Percentiles rank a stretch among this genome's conserved stretches.
Evolutionary conservation across 92 coral and sea anemone species (phyloP).

Genomic region (Diadumene lineata): DNA sequence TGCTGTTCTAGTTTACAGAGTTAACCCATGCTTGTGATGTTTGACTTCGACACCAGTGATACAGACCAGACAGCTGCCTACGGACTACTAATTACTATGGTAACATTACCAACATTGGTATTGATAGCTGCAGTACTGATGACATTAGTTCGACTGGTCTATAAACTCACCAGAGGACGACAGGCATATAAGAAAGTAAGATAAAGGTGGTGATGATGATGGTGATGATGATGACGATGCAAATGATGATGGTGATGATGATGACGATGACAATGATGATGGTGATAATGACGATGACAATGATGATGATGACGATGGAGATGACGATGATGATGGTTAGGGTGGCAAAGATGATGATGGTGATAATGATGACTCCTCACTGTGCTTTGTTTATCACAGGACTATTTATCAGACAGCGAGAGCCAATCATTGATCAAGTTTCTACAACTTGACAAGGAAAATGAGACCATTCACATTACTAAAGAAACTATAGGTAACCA

Average conservation of each 20-base stretch:
- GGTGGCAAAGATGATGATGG: neutral
- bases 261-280: slow-evolving; percentile 12
- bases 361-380: neutral
- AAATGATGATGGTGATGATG: slow-evolving; percentile 1
- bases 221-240: neutral
- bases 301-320: neutral
- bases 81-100: neutral
- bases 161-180: neutral
- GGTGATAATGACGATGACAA: neutral
- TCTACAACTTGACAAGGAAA: slow-evolving; percentile 1
- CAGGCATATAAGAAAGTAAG: slow-evolving; percentile 3
- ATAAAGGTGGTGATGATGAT: neutral
- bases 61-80: too few species aligned
- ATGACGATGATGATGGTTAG: neutral
- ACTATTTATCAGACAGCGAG: neutral
- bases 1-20: too few species aligned
- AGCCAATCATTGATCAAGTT: slow-evolving; percentile 8
- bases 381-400: neutral
- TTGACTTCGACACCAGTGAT: too few species aligned
- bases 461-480: slow-evolving; percentile 17
- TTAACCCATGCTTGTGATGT: too few species aligned
- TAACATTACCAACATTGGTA: neutral
- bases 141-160: slow-evolving; percentile 1
- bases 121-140: neutral
- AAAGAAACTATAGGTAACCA: neutral